Conservation (phyloP, 1,140 invertebrate species). For the Cydia splendana region DNA sequence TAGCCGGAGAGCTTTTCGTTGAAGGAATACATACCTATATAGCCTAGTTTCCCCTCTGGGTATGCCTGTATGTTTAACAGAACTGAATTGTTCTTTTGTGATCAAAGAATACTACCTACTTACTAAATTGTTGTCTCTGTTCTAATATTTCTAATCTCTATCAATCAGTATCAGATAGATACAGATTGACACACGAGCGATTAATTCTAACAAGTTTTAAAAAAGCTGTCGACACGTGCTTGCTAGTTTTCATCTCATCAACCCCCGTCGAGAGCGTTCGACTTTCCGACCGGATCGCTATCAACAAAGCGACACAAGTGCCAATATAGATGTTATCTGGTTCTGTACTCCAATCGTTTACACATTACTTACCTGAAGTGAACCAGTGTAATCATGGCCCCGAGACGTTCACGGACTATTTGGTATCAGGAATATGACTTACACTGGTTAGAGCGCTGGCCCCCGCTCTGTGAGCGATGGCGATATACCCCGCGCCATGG, state of each 20-base stretch:
- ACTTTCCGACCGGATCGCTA: slow-evolving; percentile 41
- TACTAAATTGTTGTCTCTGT: not conserved
- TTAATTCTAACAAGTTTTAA: slow-evolving; percentile 29
- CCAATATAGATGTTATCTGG: slow-evolving; percentile 44
- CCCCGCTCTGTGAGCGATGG: not conserved
- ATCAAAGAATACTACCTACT: not conserved
- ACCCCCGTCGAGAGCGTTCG: slow-evolving; percentile 48
- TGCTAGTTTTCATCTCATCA: slow-evolving; percentile 46
- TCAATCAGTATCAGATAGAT: not conserved
- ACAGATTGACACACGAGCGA: slow-evolving; percentile 24
- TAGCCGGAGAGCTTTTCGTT: too few relatives aligned
- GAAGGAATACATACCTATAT: too few relatives aligned
- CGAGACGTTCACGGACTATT: not conserved
- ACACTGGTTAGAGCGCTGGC: not conserved
- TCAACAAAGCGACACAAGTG: slow-evolving; percentile 52
- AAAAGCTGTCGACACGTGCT: slow-evolving; percentile 33
- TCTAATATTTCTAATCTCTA: too few relatives aligned
- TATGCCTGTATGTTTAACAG: too few relatives aligned
- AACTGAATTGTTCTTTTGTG: too few relatives aligned
- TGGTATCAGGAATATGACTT: not conserved
- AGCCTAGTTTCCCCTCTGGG: too few relatives aligned
- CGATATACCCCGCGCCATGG: not conserved
- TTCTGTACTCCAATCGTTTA: not conserved
- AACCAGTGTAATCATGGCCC: not conserved
- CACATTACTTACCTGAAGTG: not conserved